These are phyloP conservation scores for Punctoribates punctum DNA, from an alignment of 2,888 invertebrate genomes.

Conservation along the genomic window DNA sequence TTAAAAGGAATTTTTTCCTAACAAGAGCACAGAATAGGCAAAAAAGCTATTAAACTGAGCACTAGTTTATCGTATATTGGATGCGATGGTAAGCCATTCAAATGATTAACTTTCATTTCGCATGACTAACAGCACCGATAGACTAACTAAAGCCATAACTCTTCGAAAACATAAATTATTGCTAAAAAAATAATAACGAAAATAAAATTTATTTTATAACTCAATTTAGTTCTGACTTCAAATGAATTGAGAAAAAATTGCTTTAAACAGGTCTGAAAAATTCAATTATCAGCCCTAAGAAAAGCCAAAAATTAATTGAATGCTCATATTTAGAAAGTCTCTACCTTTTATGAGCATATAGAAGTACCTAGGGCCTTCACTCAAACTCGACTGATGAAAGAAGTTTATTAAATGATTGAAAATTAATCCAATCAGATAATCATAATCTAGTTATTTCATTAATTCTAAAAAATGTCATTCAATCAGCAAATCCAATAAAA, in stretches of 20 bases:
- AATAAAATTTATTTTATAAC: conserved; percentile 31
- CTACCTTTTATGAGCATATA: not conserved
- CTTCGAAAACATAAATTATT: conserved; percentile 23
- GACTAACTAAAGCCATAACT: conserved; percentile 8
- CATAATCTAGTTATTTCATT: not conserved
- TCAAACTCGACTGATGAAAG: not conserved
- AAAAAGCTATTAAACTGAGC: conserved; percentile 16
- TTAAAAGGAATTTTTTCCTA: not conserved
- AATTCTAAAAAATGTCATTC: no score
- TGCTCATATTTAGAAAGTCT: not conserved
- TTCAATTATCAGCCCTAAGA: not conserved
- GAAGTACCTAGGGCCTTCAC: no score
- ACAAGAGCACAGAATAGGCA: conserved; percentile 8
- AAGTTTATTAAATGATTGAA: no score
- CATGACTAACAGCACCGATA: conserved; percentile 27
- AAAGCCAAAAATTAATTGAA: not conserved
- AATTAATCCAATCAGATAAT: not conserved
- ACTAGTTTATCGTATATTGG: conserved; percentile 10
- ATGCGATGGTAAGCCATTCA: conserved; percentile 12
- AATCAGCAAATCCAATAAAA: not conserved
- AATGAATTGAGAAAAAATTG: not conserved
- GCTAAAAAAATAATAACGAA: not conserved
- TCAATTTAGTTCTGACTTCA: conserved; percentile 16
- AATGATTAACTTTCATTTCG: conserved; percentile 33
- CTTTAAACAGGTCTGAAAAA: conserved; percentile 26